Conservation (phyloP, 2,797 vertebrate genomes). For the Anguilla anguilla region DNA sequence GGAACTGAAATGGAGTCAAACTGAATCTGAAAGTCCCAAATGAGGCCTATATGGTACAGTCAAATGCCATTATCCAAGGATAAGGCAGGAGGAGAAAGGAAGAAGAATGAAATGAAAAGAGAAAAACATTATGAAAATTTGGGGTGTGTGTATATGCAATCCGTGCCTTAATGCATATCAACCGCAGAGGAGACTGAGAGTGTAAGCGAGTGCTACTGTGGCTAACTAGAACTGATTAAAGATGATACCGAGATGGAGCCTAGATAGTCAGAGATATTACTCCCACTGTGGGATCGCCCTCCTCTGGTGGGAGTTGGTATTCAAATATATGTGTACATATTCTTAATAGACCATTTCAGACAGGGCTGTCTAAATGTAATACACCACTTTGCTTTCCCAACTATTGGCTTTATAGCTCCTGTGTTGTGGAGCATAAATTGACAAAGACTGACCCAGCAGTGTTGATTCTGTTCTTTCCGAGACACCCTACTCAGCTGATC, state of each 20-base stretch:
- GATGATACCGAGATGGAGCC: neutral
- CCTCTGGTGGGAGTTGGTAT: conserved; percentile 44
- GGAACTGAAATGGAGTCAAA: neutral
- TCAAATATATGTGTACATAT: too few relatives aligned
- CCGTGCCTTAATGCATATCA: neutral
- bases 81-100: neutral
- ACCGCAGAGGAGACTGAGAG: neutral
- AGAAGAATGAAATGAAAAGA: neutral
- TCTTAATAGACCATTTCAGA: too few relatives aligned
- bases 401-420: neutral
- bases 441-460: neutral
- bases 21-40: conserved; percentile 40
- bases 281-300: conserved; percentile 37
- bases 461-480: neutral
- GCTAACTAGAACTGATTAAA: neutral
- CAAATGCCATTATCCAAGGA: conserved; percentile 33
- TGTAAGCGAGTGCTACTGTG: neutral
- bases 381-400: neutral
- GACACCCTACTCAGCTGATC: neutral
- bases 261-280: neutral
- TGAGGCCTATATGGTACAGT: conserved; percentile 50
- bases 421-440: neutral
- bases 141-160: neutral
- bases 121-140: neutral
- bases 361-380: neutral